Percentiles rank a stretch among this genome's conserved stretches.
phyloP scores from a whole-genome alignment of 2,888 invertebrate species.

The Nemotelus pantherinus region DNA sequence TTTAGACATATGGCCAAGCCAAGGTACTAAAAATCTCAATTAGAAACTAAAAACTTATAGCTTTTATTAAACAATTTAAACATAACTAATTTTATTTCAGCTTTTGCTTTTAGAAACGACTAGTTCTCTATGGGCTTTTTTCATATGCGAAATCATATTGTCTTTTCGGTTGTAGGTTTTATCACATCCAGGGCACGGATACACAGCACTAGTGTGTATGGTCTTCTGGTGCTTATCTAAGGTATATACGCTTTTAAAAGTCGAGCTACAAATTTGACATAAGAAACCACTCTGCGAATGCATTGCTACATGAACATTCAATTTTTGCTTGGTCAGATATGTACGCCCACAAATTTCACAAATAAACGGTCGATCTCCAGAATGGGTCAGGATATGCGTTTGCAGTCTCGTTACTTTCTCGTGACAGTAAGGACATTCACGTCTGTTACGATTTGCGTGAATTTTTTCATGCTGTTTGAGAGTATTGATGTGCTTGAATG shows the following conservation, averaged over 20 bases:
- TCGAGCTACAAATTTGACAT: conserved; percentile 30
- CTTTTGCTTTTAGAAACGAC: neutral
- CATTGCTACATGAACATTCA: conserved; percentile 29
- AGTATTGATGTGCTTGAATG: conserved; percentile 37
- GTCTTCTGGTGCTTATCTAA: conserved; percentile 43
- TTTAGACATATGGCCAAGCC: too few species aligned
- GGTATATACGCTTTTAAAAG: conserved; percentile 26
- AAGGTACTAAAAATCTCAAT: too few species aligned
- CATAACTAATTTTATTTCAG: neutral
- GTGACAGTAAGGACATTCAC: conserved; percentile 45
- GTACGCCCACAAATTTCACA: conserved; percentile 41
- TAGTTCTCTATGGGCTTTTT: neutral
- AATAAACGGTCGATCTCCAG: conserved; percentile 16
- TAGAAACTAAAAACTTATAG: too few species aligned
- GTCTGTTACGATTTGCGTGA: conserved; percentile 36
- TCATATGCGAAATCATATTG: conserved; percentile 40
- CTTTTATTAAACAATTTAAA: too few species aligned
- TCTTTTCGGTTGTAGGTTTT: conserved; percentile 39
- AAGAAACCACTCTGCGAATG: conserved; percentile 11
- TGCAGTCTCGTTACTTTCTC: conserved; percentile 34
- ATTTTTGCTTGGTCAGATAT: conserved; percentile 17
- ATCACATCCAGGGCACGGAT: conserved; percentile 27
- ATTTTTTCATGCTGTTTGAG: conserved; percentile 43
- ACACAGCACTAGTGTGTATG: conserved; percentile 6
- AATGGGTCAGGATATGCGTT: conserved; percentile 36